phyloP scores from a whole-genome alignment of 2,888 invertebrate genomes.

The Halictus ligatus region DNA sequence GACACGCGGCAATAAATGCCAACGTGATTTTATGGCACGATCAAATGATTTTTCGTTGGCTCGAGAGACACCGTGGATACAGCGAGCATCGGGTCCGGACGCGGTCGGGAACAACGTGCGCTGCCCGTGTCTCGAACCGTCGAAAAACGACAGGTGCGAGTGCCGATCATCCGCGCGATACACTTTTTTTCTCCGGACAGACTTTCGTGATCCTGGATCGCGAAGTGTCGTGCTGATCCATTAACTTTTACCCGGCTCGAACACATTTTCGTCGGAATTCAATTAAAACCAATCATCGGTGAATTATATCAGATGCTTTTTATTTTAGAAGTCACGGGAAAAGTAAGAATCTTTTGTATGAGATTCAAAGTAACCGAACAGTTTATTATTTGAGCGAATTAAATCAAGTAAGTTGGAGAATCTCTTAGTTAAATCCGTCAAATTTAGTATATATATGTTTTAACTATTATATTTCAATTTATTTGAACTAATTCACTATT shows the following conservation, averaged over 20 bases:
- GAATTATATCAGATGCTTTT: neutral
- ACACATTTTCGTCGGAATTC: neutral
- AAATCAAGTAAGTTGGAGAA: no score
- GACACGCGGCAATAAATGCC: slow-evolving; percentile 66
- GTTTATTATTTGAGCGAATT: neutral
- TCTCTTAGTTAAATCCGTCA: no score
- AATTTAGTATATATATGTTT: no score
- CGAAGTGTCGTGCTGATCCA: neutral
- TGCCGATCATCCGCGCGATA: slow-evolving; percentile 24
- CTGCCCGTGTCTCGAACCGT: slow-evolving; percentile 20
- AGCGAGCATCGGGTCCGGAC: slow-evolving; percentile 14
- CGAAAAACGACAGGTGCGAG: slow-evolving; percentile 42
- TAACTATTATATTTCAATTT: neutral
- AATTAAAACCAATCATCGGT: neutral
- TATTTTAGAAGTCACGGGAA: neutral
- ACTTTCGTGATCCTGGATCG: neutral
- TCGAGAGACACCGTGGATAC: slow-evolving; percentile 40
- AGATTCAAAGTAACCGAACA: neutral
- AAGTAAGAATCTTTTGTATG: neutral
- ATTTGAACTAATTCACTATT: neutral
- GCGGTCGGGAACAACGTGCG: slow-evolving; percentile 17
- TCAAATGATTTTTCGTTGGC: slow-evolving; percentile 64
- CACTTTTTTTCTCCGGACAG: slow-evolving; percentile 5
- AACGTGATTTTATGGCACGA: slow-evolving; percentile 66
- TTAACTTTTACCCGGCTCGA: neutral